Base-by-base conservation (phyloP, 2,113 vertebrate genomes). In the Crocuta crocuta region DNA sequence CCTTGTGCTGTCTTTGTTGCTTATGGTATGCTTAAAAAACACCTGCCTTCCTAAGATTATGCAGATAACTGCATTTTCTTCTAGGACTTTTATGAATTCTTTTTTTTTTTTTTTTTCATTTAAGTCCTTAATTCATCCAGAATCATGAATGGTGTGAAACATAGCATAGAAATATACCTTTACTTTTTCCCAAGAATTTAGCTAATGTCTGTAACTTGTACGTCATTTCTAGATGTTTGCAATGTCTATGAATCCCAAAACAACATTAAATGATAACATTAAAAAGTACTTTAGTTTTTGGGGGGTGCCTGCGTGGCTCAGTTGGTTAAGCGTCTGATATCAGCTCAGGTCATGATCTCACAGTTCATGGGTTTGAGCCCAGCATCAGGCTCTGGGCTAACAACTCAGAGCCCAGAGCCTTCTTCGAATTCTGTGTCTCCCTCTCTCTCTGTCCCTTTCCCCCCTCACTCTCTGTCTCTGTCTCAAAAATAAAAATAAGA, bases 101-200 rank as follows among this genome's bases (percentile, higher is more conserved):
- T 28, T 66, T 90, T 94, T 71, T 71, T 43, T 26, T 43, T 26
- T 45, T 31, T 76, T 83, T 23, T 63, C 7, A 33, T 80, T 71
- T 63, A 91, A 90, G 33, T 84, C 17, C 86, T 71, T 79, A 91
- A 48, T 68, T 45, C 35, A 90, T 24, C 39, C 76, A 85, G 58
- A 96, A 63, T 66, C 19, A 82, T 39, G 10, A 93, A 73, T 73
- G 87, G 3, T 78, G 2, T 81, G 58, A 91, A 95, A 58, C 50
- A 33, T 6, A 63, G 65, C 19, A 24, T 78, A 35, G 15, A 93
- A 96, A 63, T 33, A 87, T 28, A 53, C 24, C 61, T 73, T 97
- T 82, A 65, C 26, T 87, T 91, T 88, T 78, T 13, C 63, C 88
- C 45, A 80, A 68, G 19, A 93, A 91, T n/a, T 91, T 73, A 95